Percentiles rank a stretch among this genome's conserved stretches.
Evolutionary conservation across 2,113 vertebrate genomes (phyloP).

Genomic region (Sciurus niger): DNA sequence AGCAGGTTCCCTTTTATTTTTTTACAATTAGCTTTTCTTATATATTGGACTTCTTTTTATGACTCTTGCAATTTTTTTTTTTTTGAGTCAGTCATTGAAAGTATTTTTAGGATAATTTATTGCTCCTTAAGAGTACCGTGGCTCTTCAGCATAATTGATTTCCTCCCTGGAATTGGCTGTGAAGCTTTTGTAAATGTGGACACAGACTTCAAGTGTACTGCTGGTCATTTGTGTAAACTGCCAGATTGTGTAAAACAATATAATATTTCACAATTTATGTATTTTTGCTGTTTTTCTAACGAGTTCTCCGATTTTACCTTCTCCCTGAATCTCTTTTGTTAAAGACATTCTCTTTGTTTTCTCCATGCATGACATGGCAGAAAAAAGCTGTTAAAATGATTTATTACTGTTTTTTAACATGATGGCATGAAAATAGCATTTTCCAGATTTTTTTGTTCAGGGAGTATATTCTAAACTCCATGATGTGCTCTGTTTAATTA

Average conservation of each 20-base stretch:
- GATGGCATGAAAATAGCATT: conserved; percentile 51
- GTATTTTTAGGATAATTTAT: conserved; percentile 60
- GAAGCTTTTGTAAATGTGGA: conserved; percentile 45
- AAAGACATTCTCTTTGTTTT: conserved; percentile 45
- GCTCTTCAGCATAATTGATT: background rate
- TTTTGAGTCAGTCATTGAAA: background rate
- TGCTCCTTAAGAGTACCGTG: background rate
- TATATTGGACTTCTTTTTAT: conserved; percentile 16
- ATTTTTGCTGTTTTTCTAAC: conserved; percentile 10
- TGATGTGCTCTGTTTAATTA: conserved; percentile 66
- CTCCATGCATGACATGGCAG: conserved; percentile 24
- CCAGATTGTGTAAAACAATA: conserved; percentile 29
- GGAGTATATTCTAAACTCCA: conserved; percentile 36
- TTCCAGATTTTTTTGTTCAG: conserved; percentile 75
- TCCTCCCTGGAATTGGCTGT: background rate
- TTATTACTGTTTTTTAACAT: conserved; percentile 59
- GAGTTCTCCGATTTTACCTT: background rate
- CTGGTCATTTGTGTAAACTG: background rate
- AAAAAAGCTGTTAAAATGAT: conserved; percentile 73
- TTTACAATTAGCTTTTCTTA: background rate
- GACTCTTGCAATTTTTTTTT: background rate
- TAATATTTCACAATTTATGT: background rate
- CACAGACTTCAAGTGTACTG: conserved; percentile 17
- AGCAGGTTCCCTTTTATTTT: conserved; percentile 10
- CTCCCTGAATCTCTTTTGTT: conserved; percentile 21